These are phyloP conservation scores for Riptortus pedestris DNA, from an alignment of 1,140 invertebrate species.

Conservation along the genomic window DNA sequence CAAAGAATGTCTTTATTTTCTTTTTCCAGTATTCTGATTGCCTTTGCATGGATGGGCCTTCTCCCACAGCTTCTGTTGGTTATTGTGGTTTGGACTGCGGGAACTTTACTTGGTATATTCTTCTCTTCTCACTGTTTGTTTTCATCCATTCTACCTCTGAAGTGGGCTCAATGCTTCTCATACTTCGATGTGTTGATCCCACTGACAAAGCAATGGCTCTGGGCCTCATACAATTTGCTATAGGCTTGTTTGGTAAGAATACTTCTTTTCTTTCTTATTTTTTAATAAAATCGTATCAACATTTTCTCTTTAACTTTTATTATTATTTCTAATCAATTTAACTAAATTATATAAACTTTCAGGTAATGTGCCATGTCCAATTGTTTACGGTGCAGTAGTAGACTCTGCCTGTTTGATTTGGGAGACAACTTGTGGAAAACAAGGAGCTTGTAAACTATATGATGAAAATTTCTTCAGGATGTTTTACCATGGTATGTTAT, in stretches of 20 bases:
- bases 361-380: conserved; percentile 83
- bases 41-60: conserved; percentile 49
- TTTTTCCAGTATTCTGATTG: conserved; percentile 59
- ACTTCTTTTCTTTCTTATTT: not conserved
- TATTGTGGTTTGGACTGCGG: conserved; percentile 68
- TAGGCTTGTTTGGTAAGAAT: conserved; percentile 70
- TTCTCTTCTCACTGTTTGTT: conserved; percentile 76
- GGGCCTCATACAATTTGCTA: conserved; percentile 84
- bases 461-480: conserved; percentile 70
- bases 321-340: not conserved
- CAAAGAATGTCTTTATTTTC: no score
- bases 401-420: conserved; percentile 84
- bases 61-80: conserved; percentile 47
- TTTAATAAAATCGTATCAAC: not conserved
- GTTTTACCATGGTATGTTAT: conserved; percentile 66
- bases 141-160: conserved; percentile 86
- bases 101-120: conserved; percentile 71
- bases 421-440: conserved; percentile 66
- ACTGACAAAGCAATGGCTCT: conserved; percentile 89
- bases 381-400: conserved; percentile 82
- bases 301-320: no score
- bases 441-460: conserved; percentile 74
- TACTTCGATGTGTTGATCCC: conserved; percentile 80
- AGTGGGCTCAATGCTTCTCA: conserved; percentile 80
- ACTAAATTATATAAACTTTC: conserved; percentile 1